Percentiles rank a stretch among this genome's conserved stretches.
Evolutionary conservation across 2,888 invertebrate species (phyloP).

Genomic region (Acronicta aceris): DNA sequence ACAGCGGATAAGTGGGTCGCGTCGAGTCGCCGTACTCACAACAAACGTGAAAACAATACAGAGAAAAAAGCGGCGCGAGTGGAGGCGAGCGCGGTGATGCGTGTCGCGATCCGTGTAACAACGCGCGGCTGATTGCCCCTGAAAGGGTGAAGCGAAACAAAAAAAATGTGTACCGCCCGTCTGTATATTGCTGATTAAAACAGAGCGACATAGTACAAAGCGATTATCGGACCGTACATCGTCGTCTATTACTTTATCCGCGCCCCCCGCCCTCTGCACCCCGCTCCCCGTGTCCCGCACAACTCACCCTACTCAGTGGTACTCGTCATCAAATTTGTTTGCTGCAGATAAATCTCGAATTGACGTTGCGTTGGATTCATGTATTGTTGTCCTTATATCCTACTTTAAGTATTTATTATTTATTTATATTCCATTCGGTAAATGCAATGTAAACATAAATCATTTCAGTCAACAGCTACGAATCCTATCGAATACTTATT

Average conservation of each 20-base stretch:
- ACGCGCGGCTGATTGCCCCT: constrained; percentile 82
- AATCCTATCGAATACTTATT: too few species aligned
- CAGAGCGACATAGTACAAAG: constrained; percentile 78
- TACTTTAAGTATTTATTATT: too few species aligned
- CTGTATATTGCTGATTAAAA: constrained; percentile 83
- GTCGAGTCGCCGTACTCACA: constrained; percentile 45
- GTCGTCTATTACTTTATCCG: constrained; percentile 71
- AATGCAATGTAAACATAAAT: too few species aligned
- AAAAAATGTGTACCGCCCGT: constrained; percentile 64
- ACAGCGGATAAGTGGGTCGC: constrained; percentile 52
- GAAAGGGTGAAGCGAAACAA: constrained; percentile 79
- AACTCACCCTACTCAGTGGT: neutral
- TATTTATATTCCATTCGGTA: too few species aligned
- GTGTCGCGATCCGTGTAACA: constrained; percentile 75
- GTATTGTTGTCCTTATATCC: too few species aligned
- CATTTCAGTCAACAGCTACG: too few species aligned
- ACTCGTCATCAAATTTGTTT: constrained; percentile 17
- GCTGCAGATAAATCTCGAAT: constrained; percentile 53
- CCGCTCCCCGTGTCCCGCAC: constrained; percentile 6
- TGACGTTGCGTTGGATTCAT: constrained; percentile 66
- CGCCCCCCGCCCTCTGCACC: constrained; percentile 5
- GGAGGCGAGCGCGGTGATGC: constrained; percentile 69
- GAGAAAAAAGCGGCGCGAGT: constrained; percentile 53
- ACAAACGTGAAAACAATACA: constrained; percentile 63
- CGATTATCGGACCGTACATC: constrained; percentile 82